Percentiles rank a stretch among this genome's conserved stretches.
Evolutionary conservation across 2,113 vertebrate species (phyloP).

Genomic region (Rousettus leschenaultii): DNA sequence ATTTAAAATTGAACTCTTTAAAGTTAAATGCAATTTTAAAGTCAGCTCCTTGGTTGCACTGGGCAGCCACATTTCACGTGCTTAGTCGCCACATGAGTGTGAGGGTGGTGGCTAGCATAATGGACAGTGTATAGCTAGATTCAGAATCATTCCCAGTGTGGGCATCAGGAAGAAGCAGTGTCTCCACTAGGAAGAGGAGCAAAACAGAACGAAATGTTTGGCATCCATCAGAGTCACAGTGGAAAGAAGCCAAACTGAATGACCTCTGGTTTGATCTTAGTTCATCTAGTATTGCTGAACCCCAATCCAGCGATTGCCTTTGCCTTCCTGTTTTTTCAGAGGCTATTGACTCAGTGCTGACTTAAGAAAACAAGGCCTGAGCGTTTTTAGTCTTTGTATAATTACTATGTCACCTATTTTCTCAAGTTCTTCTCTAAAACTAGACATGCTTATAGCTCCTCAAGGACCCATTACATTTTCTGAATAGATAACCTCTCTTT

Average conservation of each 20-base stretch:
- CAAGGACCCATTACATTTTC: background rate
- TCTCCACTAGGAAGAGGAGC: background rate
- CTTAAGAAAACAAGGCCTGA: background rate
- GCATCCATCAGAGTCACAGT: background rate
- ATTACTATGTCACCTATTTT: background rate
- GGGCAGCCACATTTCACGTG: background rate
- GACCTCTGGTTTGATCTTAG: background rate
- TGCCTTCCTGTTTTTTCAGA: background rate
- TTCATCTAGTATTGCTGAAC: background rate
- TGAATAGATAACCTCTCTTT: background rate
- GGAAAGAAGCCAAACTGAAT: background rate
- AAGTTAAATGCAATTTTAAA: background rate
- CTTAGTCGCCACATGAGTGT: rapidly evolving
- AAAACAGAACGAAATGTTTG: too few species aligned
- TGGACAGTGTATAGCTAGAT: rapidly evolving
- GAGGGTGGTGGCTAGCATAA: rapidly evolving
- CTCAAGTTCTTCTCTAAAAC: constrained; percentile 15
- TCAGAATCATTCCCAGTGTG: background rate
- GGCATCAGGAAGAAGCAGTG: background rate
- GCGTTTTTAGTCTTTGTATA: background rate
- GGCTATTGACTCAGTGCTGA: background rate
- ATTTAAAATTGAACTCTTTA: constrained; percentile 1
- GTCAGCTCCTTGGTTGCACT: background rate
- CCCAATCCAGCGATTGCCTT: background rate
- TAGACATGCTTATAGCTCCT: constrained; percentile 11